These are phyloP conservation scores for Serranus cabrilla DNA, from an alignment of 2,797 vertebrate genomes.

Conservation along the genomic window DNA sequence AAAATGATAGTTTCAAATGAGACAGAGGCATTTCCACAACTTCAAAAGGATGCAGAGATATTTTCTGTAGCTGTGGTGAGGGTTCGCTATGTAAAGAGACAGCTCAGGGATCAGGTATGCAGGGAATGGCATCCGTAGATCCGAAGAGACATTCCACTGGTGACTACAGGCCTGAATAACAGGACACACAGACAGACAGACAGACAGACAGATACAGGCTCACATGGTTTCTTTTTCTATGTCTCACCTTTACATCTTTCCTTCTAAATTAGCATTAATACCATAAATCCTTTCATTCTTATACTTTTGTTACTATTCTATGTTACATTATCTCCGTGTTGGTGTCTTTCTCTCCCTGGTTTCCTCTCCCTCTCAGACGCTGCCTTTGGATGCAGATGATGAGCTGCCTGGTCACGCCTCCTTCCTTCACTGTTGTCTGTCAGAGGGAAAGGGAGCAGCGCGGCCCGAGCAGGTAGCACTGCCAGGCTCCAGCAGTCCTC, in stretches of 20 bases:
- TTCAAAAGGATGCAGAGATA: slow-evolving; percentile 44
- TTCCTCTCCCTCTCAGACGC: background rate
- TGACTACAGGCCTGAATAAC: slow-evolving; percentile 26
- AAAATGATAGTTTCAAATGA: slow-evolving; percentile 34
- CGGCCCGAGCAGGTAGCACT: slow-evolving; percentile 62
- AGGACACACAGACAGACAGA: background rate
- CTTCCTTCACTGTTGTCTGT: slow-evolving; percentile 68
- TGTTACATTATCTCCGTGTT: background rate
- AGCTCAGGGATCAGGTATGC: slow-evolving; percentile 48
- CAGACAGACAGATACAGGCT: slow-evolving; percentile 9
- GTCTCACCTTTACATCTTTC: slow-evolving; percentile 9
- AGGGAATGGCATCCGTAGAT: slow-evolving; percentile 49
- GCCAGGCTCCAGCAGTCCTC: slow-evolving; percentile 74
- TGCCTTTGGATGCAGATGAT: slow-evolving; percentile 40
- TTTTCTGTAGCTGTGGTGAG: slow-evolving; percentile 28
- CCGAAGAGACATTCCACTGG: slow-evolving; percentile 27
- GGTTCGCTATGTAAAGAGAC: slow-evolving; percentile 25
- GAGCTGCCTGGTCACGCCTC: slow-evolving; percentile 46
- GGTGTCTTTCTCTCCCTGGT: background rate
- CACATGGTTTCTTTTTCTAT: background rate
- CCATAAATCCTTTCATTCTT: background rate
- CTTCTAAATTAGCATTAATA: background rate
- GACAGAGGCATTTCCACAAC: slow-evolving; percentile 37
- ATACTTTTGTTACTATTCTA: background rate
- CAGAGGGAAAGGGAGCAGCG: slow-evolving; percentile 56